A percentile compares a stretch with the other conserved stretches of the same genome.
Conservation (phyloP, 2,797 vertebrate genomes). For the Emys orbicularis region DNA sequence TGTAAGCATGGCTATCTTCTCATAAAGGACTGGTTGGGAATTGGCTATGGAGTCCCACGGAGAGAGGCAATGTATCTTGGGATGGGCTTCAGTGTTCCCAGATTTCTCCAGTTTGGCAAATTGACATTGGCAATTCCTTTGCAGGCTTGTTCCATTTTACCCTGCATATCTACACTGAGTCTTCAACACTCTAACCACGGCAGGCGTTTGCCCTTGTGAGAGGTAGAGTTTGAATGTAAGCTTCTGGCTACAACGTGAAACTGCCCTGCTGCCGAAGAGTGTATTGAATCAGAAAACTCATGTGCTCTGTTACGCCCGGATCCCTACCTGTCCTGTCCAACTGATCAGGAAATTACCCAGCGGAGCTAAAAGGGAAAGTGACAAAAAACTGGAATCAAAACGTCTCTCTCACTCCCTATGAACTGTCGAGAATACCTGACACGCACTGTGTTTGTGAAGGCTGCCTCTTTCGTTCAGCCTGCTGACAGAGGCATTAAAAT, state of each 20-base stretch:
- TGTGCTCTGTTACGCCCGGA: neutral
- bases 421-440: conserved; percentile 70
- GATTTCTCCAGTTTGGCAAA: neutral
- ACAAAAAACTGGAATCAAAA: conserved; percentile 63
- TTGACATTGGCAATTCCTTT: neutral
- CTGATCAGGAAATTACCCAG: conserved; percentile 18
- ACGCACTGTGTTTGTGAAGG: conserved; percentile 48
- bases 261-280: neutral
- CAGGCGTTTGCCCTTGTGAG: neutral
- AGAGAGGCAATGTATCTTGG: neutral
- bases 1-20: neutral
- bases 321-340: neutral
- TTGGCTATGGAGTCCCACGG: accelerated
- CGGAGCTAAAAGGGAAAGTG: conserved; percentile 60
- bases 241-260: accelerated
- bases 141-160: neutral
- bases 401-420: conserved; percentile 51
- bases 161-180: neutral
- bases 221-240: neutral
- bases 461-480: conserved; percentile 35
- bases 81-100: neutral
- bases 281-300: conserved; percentile 10
- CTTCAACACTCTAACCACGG: neutral
- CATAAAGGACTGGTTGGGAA: accelerated
- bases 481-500: conserved; percentile 78